These are phyloP conservation scores for Xestia rhomboidea DNA, from an alignment of 2,888 invertebrate genomes.

Conservation along the genomic window DNA sequence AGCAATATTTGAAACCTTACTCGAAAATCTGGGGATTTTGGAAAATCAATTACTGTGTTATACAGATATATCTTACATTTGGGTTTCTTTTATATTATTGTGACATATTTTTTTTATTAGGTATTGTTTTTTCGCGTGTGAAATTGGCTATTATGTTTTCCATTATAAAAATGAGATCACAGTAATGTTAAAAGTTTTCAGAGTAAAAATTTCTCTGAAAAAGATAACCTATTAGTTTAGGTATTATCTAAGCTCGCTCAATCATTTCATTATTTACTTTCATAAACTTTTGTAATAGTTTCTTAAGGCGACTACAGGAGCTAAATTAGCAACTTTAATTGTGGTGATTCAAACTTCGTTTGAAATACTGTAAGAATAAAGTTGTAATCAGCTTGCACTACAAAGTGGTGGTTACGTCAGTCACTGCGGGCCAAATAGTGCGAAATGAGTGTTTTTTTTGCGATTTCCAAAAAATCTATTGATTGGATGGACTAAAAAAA, in stretches of 20 bases:
- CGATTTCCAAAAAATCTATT: no score
- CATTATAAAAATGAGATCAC: slow-evolving; percentile 1
- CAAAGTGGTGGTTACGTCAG: no score
- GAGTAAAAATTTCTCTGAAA: background rate
- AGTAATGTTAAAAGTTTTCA: background rate
- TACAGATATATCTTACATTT: background rate
- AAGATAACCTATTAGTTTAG: background rate
- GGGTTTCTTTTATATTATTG: slow-evolving; percentile 8
- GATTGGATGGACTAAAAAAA: no score
- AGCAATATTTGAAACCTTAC: background rate
- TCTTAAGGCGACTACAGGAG: no score
- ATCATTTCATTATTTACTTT: background rate
- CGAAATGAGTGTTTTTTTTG: no score
- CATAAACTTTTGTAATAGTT: background rate
- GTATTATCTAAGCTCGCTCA: background rate
- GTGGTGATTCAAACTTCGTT: no score
- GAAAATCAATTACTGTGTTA: slow-evolving; percentile 24
- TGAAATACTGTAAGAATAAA: no score
- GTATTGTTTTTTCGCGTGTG: slow-evolving; percentile 13
- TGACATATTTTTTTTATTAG: background rate
- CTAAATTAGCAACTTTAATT: no score
- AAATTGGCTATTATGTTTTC: slow-evolving; percentile 23
- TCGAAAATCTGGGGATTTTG: background rate
- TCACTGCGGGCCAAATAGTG: no score
- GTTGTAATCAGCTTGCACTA: no score